Evolutionary conservation across 2,797 vertebrate species (phyloP), one percentile per base, ranked within the genome.

Genomic region (Alca torda): DNA sequence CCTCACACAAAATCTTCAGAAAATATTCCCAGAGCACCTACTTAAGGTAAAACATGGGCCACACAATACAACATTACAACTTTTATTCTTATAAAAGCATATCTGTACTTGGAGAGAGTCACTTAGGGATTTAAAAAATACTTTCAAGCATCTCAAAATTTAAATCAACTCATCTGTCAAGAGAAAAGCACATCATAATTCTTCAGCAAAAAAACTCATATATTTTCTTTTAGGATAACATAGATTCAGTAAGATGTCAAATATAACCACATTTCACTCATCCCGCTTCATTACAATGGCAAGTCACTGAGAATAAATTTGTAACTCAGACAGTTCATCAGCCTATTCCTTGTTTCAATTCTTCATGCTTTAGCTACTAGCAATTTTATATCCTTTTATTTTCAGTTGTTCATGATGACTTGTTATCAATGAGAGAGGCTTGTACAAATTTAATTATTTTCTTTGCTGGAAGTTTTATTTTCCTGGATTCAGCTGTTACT

Each of bases 201-300:
- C 85, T 41, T 64, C 35, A 69, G 45, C 4, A 18, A 48, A 72
- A 64, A 39, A 2, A 11, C 14, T 54, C 28, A 45, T 61, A 7
- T 50, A 46, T 79, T 84, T 93, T 87, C 83, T 70, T 84, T 76
- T 35, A 81, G 54, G 39, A 60, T 43, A 87, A 56, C n/a, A 59
- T 2, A 89, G 77, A 95, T 79, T 64, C 68, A 84, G 26, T 35
- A 60, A 78, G 26, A 83, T 93, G 68, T 50, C 80, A 93, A 88
- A 95, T 64, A 68, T 10, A 95, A 93, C 46, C 51, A 60, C 51
- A 63, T 93, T 95, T 88, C 73, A 60, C 67, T 93, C 93, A 90
- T 67, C 72, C 63, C 48, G 79, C 43, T 92, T 78, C 57, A 69
- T 91, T 74, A 80, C 50, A 77, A 23, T 16, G 28, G n/a, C 4